Percentiles rank a stretch among this genome's conserved stretches.
phyloP scores from a whole-genome alignment of 2,113 vertebrate species.

The Podarcis raffonei region DNA sequence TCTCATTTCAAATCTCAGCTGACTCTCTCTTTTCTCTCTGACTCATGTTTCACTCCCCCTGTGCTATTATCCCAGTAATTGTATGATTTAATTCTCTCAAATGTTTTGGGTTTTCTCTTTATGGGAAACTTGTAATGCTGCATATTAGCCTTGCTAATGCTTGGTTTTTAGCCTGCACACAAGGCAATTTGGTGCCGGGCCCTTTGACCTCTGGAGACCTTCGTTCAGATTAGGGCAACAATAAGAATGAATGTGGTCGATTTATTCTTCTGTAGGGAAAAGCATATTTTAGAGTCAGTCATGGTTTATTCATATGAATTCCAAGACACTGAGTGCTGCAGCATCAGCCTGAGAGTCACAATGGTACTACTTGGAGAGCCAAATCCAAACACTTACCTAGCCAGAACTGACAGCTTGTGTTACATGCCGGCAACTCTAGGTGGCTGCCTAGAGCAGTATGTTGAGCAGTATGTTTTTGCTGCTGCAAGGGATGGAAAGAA shows the following conservation, averaged over 20 bases:
- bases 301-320: neutral
- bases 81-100: constrained; percentile 40
- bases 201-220: constrained; percentile 32
- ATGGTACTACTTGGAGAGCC: accelerated
- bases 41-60: constrained; percentile 32
- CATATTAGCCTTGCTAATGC: neutral
- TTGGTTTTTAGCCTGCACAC: accelerated
- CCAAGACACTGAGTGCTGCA: accelerated
- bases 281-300: neutral
- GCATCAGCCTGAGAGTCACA: neutral
- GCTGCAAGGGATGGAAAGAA: neutral
- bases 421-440: neutral
- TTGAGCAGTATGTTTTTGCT: neutral
- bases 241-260: constrained; percentile 30
- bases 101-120: constrained; percentile 31
- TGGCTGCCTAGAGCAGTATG: neutral
- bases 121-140: neutral
- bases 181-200: neutral
- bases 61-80: constrained; percentile 32
- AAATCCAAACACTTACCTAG: neutral
- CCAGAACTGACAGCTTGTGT: neutral
- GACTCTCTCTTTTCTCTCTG: constrained; percentile 34
- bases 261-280: neutral
- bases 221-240: constrained; percentile 24
- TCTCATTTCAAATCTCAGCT: constrained; percentile 53